These are phyloP conservation scores for Drosophila sulfurigaster DNA, from an alignment of 1,140 invertebrate species.

Conservation along the genomic window DNA sequence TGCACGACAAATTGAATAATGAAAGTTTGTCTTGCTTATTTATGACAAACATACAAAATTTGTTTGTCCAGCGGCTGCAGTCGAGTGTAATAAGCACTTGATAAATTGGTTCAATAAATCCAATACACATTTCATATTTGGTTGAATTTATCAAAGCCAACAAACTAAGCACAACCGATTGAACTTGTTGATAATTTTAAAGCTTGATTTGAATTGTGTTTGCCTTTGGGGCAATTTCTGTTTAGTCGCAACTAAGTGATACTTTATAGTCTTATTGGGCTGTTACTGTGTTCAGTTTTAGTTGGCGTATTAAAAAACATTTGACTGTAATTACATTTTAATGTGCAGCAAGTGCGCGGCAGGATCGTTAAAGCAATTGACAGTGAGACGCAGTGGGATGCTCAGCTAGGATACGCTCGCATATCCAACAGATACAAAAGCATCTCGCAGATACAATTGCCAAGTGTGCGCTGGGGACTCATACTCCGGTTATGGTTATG, in stretches of 20 bases:
- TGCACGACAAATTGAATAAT: not conserved
- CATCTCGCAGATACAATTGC: constrained; percentile 20
- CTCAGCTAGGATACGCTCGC: constrained; percentile 9
- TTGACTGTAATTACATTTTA: constrained; percentile 53
- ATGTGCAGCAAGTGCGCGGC: constrained; percentile 42
- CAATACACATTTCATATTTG: constrained; percentile 53
- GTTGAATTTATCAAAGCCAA: constrained; percentile 47
- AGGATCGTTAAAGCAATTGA: constrained; percentile 61
- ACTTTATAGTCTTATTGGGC: constrained; percentile 17
- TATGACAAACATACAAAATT: not conserved
- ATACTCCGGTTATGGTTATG: constrained; percentile 36
- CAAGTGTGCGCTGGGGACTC: not conserved
- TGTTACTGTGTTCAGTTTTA: constrained; percentile 29
- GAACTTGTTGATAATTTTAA: not conserved
- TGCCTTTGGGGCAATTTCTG: constrained; percentile 1
- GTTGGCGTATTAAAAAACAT: constrained; percentile 46
- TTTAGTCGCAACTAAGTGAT: not conserved
- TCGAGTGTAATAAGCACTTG: constrained; percentile 26
- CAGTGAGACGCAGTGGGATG: constrained; percentile 37
- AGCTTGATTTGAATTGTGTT: constrained; percentile 26
- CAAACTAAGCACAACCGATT: constrained; percentile 30
- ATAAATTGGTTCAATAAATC: constrained; percentile 68
- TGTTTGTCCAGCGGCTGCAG: constrained; percentile 1
- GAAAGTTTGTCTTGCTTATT: not conserved
- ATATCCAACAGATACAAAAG: constrained; percentile 31